Conservation (phyloP, 2,113 vertebrate species). For the Actenoides lindsayi region DNA sequence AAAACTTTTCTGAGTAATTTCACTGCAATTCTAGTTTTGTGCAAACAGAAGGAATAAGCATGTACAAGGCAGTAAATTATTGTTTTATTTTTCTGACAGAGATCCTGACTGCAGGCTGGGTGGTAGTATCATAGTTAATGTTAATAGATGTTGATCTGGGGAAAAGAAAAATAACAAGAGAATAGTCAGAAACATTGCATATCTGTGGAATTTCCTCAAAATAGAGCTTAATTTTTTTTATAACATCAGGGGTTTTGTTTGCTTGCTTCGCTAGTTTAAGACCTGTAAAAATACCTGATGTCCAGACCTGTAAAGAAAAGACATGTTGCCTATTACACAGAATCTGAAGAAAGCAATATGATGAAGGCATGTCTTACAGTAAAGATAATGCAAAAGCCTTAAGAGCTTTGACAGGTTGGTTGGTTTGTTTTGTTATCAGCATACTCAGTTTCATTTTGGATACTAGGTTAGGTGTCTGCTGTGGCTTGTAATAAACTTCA, state of each 20-base stretch:
- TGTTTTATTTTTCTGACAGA: neutral
- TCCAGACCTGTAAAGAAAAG: neutral
- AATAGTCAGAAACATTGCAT: neutral
- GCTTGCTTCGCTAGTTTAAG: neutral
- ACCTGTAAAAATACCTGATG: neutral
- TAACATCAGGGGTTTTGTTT: neutral
- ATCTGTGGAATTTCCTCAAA: neutral
- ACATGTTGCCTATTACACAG: neutral
- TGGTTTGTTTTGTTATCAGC: neutral
- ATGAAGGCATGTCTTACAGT: neutral
- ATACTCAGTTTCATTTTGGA: neutral
- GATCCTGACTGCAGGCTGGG: neutral
- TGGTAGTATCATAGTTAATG: neutral
- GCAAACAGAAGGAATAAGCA: neutral
- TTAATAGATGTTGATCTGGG: neutral
- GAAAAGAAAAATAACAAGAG: neutral
- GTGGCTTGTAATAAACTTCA: neutral
- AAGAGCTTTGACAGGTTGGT: neutral
- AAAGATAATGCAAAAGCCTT: neutral
- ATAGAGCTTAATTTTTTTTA: neutral
- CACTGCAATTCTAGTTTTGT: slow-evolving; percentile 21
- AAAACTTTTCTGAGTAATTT: slow-evolving; percentile 37
- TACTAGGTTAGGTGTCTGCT: neutral
- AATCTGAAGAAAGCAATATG: neutral
- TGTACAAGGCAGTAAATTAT: neutral